Percentiles rank a stretch among this genome's conserved stretches.
Conservation (phyloP, 2,888 invertebrate species). For the Xylocampa areola region DNA sequence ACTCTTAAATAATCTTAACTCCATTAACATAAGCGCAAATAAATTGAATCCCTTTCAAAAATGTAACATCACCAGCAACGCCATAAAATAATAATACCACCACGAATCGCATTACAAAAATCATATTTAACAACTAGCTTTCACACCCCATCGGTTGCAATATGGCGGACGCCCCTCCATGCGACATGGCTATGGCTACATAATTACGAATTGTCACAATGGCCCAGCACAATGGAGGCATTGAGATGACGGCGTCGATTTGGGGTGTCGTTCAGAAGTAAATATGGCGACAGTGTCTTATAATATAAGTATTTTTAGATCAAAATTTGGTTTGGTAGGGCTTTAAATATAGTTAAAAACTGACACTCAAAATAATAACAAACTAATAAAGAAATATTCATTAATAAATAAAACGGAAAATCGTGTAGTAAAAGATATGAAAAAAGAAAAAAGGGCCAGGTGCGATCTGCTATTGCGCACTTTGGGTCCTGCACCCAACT, state of each 20-base stretch:
- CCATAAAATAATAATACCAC: conserved; percentile 54
- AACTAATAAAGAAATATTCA: no score
- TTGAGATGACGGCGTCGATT: conserved; percentile 47
- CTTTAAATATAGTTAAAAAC: no score
- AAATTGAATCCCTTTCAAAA: conserved; percentile 29
- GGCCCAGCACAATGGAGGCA: conserved; percentile 62
- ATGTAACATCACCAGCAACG: conserved; percentile 26
- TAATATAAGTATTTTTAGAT: conserved; percentile 7
- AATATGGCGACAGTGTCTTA: conserved; percentile 45
- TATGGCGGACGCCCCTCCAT: conserved; percentile 58
- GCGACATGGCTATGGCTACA: conserved; percentile 72
- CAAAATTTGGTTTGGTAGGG: no score
- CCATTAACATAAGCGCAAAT: conserved; percentile 3
- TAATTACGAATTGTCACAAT: conserved; percentile 73
- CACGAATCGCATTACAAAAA: conserved; percentile 73
- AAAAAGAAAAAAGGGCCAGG: no score
- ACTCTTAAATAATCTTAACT: background rate
- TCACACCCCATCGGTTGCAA: conserved; percentile 69
- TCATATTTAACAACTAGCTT: conserved; percentile 71
- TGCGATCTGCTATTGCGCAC: no score
- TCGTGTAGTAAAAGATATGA: no score
- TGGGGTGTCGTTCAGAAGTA: conserved; percentile 41
- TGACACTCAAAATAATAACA: no score
- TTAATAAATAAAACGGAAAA: no score
- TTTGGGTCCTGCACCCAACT: no score